These are phyloP conservation scores for Trididemnum miniatum DNA, from an alignment of 23 tunicate genomes.

Conservation along the genomic window DNA sequence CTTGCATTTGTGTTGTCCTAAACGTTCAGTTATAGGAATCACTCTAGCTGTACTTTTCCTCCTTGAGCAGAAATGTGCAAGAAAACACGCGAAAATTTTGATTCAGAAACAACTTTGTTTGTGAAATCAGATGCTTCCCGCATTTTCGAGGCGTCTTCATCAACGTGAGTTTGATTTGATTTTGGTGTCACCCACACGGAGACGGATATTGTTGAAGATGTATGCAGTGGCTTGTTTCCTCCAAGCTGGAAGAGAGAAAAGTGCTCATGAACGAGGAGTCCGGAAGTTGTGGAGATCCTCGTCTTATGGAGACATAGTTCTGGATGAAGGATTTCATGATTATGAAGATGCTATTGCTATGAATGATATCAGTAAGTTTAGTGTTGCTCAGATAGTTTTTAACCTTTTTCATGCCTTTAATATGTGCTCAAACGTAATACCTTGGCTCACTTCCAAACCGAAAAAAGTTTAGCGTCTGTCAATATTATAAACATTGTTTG, in stretches of 20 bases:
- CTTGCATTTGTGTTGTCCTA: too few species aligned
- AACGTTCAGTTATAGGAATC: too few species aligned
- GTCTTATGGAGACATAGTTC: neutral
- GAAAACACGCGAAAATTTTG: too few species aligned
- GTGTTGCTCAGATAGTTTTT: too few species aligned
- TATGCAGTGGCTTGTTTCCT: slow-evolving; percentile 85
- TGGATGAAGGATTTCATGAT: slow-evolving; percentile 87
- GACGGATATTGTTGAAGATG: slow-evolving; percentile 78
- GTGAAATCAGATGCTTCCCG: slow-evolving; percentile 62
- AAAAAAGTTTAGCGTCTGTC: too few species aligned
- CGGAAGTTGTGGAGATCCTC: slow-evolving; percentile 62
- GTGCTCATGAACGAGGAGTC: slow-evolving; percentile 41
- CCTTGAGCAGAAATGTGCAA: too few species aligned
- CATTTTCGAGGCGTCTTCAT: slow-evolving; percentile 61
- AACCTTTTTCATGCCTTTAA: too few species aligned
- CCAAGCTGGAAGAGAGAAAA: slow-evolving; percentile 31
- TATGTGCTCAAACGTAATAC: too few species aligned
- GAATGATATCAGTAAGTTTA: slow-evolving; percentile 43
- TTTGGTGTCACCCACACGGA: slow-evolving; percentile 49
- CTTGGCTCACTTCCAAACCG: too few species aligned
- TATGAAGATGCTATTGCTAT: slow-evolving; percentile 32
- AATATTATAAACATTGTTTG: too few species aligned
- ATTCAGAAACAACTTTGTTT: neutral
- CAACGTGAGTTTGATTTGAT: slow-evolving; percentile 87
- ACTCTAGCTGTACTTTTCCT: too few species aligned